phyloP scores from a whole-genome alignment of 2,113 vertebrate genomes.

The Hemiscyllium ocellatum region DNA sequence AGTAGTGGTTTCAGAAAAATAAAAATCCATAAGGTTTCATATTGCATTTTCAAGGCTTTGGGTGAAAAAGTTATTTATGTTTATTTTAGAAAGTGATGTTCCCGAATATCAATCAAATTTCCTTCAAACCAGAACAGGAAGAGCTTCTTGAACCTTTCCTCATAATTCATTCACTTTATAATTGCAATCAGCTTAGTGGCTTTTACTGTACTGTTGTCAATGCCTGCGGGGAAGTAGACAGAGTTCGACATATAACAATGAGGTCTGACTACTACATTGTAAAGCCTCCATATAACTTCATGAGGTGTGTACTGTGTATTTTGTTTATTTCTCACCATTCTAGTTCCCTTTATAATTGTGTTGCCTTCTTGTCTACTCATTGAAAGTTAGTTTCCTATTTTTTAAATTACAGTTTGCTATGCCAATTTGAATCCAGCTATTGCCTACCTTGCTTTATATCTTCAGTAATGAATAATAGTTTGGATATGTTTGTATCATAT shows the following conservation, averaged over 20 bases:
- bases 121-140: background rate
- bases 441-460: background rate
- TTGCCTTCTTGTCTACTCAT: background rate
- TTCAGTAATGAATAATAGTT: background rate
- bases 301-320: background rate
- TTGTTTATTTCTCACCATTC: background rate
- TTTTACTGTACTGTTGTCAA: background rate
- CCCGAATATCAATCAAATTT: background rate
- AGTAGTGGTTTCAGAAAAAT: background rate
- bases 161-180: background rate
- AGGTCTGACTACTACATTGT: background rate
- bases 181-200: background rate
- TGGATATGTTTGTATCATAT: background rate
- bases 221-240: background rate
- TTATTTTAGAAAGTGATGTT: background rate
- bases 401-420: background rate
- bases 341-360: background rate
- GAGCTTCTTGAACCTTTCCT: background rate
- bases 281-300: background rate
- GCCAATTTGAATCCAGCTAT: too few relatives aligned
- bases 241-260: too few relatives aligned
- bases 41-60: background rate
- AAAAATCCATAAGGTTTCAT: background rate
- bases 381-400: background rate
- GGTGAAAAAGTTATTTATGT: background rate